A percentile compares a stretch with the other conserved stretches of the same genome.
Evolutionary conservation across 2,113 vertebrate species (phyloP).

Genomic region (Riparia riparia): DNA sequence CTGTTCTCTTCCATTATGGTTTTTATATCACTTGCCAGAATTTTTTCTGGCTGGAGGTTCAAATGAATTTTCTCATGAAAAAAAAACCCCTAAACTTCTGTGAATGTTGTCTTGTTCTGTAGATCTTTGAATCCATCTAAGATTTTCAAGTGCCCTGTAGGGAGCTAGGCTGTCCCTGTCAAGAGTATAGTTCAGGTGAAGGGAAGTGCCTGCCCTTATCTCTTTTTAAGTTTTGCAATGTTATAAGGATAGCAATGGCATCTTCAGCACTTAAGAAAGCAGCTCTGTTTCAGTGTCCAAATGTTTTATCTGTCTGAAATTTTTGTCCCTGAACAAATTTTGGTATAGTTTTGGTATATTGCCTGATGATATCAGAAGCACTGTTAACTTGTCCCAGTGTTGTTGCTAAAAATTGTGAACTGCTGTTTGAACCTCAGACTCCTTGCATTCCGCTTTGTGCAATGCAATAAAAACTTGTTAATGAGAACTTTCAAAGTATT

Average conservation of each 20-base stretch:
- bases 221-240: not conserved
- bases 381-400: not conserved
- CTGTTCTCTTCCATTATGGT: not conserved
- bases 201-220: not conserved
- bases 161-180: not conserved
- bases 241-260: not conserved
- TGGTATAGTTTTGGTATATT: not conserved
- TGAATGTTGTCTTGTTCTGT: not conserved
- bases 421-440: not conserved
- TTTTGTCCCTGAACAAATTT: not conserved
- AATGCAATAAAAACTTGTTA: not conserved
- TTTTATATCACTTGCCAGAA: not conserved
- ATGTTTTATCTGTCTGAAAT: not conserved
- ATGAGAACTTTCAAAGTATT: not conserved
- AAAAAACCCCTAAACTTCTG: not conserved
- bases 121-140: not conserved
- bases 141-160: rapidly evolving
- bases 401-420: not conserved
- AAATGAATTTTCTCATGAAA: not conserved
- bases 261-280: not conserved
- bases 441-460: not conserved
- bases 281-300: not conserved
- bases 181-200: not conserved
- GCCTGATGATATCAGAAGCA: not conserved
- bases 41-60: not conserved